Evolutionary conservation across 2,797 vertebrate species (phyloP).

Genomic region (Steatocranus sp.): DNA sequence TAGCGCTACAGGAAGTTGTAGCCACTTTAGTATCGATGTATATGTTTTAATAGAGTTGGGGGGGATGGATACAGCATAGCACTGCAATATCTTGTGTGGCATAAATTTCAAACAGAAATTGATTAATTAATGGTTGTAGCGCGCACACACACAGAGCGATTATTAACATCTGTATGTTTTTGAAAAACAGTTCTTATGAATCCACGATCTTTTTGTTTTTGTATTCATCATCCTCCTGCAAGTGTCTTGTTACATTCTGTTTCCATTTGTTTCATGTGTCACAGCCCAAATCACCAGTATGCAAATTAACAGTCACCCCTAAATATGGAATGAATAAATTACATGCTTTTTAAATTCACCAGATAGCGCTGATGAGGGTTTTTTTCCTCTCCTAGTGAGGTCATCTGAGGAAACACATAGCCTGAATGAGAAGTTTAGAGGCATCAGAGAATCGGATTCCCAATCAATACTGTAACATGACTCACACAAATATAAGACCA

Average conservation of each 20-base stretch:
- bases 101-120: not conserved
- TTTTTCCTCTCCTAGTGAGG: not conserved
- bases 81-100: not conserved
- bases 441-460: not conserved
- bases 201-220: not conserved
- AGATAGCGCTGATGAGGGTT: accelerated
- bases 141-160: not conserved
- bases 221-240: not conserved
- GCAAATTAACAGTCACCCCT: not conserved
- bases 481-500: not conserved
- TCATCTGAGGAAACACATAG: not conserved
- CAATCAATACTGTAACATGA: not conserved
- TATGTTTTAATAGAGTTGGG: not conserved
- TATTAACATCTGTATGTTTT: not conserved
- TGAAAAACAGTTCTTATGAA: not conserved
- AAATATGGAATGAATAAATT: not conserved
- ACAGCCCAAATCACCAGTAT: not conserved
- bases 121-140: not conserved
- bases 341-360: not conserved
- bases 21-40: not conserved
- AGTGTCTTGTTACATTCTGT: not conserved
- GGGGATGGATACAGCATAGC: accelerated
- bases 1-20: not conserved
- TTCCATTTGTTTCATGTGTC: not conserved
- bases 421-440: not conserved